phyloP scores from a whole-genome alignment of 2,113 vertebrate genomes.

The Vulpes ferrilata region DNA sequence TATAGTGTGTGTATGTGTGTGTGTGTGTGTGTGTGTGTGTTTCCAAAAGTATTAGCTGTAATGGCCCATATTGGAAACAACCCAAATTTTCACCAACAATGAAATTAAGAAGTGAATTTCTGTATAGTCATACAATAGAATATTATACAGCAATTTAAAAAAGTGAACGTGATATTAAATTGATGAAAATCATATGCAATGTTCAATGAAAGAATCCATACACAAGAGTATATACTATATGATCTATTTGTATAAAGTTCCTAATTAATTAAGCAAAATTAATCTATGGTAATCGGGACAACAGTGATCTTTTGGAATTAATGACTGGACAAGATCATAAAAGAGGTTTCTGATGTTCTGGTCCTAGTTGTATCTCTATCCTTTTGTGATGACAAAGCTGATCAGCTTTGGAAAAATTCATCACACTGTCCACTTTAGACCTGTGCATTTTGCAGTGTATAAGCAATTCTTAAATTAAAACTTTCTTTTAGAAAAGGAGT shows the following conservation, averaged over 20 bases:
- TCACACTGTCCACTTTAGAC: not conserved
- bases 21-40: not conserved
- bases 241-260: not conserved
- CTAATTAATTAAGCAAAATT: not conserved
- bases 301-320: not conserved
- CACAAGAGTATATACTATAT: not conserved
- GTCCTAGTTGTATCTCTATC: not conserved
- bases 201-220: not conserved
- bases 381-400: not conserved
- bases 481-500: not conserved
- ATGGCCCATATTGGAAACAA: not conserved
- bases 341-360: not conserved
- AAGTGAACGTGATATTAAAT: not conserved
- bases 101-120: conserved; percentile 26
- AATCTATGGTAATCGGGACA: not conserved
- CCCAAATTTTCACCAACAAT: not conserved
- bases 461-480: not conserved
- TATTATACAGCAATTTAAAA: not conserved
- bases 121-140: not conserved
- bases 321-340: too few relatives aligned
- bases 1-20: not conserved
- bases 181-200: not conserved
- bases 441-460: not conserved
- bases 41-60: not conserved
- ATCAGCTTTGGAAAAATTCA: not conserved